Percentiles rank a stretch among this genome's conserved stretches.
Evolutionary conservation across 2,888 invertebrate species (phyloP).

Genomic region (Agelastica alni): DNA sequence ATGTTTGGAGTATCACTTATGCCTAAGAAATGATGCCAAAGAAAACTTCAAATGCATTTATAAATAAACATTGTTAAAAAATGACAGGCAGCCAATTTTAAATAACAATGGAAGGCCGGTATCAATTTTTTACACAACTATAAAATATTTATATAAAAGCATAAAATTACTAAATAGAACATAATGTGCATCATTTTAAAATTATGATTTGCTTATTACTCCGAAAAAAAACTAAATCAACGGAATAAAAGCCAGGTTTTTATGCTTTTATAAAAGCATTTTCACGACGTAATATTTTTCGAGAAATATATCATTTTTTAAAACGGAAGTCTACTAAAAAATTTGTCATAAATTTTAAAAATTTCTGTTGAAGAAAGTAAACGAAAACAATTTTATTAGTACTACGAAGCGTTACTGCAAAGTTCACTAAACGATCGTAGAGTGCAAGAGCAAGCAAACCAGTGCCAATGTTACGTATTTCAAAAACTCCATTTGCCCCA

Average conservation of each 20-base stretch:
- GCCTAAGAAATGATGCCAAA: too few relatives aligned
- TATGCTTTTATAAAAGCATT: conserved; percentile 22
- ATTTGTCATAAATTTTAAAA: conserved; percentile 16
- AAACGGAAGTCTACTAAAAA: conserved; percentile 17
- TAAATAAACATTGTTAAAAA: too few relatives aligned
- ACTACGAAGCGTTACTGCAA: conserved; percentile 19
- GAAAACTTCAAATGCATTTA: too few relatives aligned
- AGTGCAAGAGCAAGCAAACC: conserved; percentile 22
- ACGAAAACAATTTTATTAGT: conserved; percentile 27
- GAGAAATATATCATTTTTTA: conserved; percentile 11
- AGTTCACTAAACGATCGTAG: conserved; percentile 31
- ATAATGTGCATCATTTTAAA: not conserved
- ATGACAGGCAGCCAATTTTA: too few relatives aligned
- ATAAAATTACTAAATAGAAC: too few relatives aligned
- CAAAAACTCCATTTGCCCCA: conserved; percentile 6
- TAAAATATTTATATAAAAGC: too few relatives aligned
- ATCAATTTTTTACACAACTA: too few relatives aligned
- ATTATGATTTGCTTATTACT: not conserved
- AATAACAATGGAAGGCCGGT: too few relatives aligned
- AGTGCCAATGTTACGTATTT: conserved; percentile 13
- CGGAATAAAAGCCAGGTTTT: not conserved
- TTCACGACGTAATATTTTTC: conserved; percentile 16
- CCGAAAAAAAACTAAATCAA: not conserved
- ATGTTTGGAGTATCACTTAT: too few relatives aligned
- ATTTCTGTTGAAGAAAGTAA: conserved; percentile 16